Conservation (phyloP, 2,113 vertebrate species). For the Trichomycterus rosablanca region DNA sequence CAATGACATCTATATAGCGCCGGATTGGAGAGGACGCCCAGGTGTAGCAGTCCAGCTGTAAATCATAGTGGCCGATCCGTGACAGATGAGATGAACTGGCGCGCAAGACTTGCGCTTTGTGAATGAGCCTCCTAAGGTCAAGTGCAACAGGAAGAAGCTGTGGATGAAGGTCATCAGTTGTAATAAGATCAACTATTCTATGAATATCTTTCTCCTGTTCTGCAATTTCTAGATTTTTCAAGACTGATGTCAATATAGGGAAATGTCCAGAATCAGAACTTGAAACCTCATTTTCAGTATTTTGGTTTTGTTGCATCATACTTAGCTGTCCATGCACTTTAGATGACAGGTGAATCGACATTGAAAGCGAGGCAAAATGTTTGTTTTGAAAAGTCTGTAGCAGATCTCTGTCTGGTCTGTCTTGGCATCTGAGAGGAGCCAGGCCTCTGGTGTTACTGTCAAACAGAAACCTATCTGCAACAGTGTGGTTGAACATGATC, state of each 20-base stretch:
- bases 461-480: constrained; percentile 31
- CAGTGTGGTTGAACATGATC: constrained; percentile 33
- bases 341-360: constrained; percentile 32
- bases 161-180: constrained; percentile 28
- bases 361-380: constrained; percentile 6
- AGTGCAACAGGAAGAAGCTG: constrained; percentile 1
- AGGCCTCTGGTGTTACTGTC: constrained; percentile 16
- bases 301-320: neutral
- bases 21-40: constrained; percentile 85
- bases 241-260: constrained; percentile 13
- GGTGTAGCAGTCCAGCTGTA: constrained; percentile 74
- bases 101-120: constrained; percentile 12
- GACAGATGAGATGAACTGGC: constrained; percentile 8
- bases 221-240: constrained; percentile 12
- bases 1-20: constrained; percentile 76
- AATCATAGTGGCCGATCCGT: constrained; percentile 68
- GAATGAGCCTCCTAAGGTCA: constrained; percentile 26
- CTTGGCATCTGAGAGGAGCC: constrained; percentile 39
- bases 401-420: constrained; percentile 10
- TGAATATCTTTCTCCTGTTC: constrained; percentile 1
- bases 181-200: constrained; percentile 29
- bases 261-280: constrained; percentile 13
- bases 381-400: constrained; percentile 10
- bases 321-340: constrained; percentile 13
- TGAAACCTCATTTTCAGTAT: neutral